phyloP scores from a whole-genome alignment of 2,797 vertebrate species.

The Tenualosa thibaudeaui region DNA sequence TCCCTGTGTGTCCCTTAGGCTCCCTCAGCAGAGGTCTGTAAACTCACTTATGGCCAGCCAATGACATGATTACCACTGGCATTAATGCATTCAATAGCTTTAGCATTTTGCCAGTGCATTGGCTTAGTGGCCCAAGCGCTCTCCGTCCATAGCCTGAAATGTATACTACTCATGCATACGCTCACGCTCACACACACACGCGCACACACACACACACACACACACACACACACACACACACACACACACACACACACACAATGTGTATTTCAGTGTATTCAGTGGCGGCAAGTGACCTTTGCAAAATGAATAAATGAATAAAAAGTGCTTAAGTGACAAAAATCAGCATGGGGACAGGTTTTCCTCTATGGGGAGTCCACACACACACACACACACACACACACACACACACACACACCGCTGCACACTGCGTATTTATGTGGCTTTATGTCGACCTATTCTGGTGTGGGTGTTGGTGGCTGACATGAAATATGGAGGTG shows the following conservation, averaged over 20 bases:
- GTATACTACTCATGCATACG: neutral
- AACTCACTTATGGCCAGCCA: neutral
- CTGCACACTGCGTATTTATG: neutral
- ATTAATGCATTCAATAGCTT: slow-evolving; percentile 12
- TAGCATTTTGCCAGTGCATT: slow-evolving; percentile 3
- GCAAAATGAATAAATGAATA: slow-evolving; percentile 71
- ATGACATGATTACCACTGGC: slow-evolving; percentile 14
- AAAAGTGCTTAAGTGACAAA: slow-evolving; percentile 68
- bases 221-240: neutral
- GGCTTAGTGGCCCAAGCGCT: neutral
- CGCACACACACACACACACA: slow-evolving; percentile 10
- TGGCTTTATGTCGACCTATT: slow-evolving; percentile 19
- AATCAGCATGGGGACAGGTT: slow-evolving; percentile 35
- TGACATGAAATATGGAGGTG: neutral
- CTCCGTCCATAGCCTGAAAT: neutral
- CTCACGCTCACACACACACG: neutral
- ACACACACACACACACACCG: slow-evolving; percentile 13
- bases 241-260: slow-evolving; percentile 30
- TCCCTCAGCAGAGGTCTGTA: neutral
- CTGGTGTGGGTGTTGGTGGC: neutral
- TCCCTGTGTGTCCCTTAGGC: neutral
- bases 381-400: slow-evolving; percentile 5
- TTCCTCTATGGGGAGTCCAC: slow-evolving; percentile 7
- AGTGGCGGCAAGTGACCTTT: slow-evolving; percentile 60
- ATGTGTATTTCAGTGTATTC: neutral